These are phyloP conservation scores for Aporophyla nigra DNA, from an alignment of 2,888 invertebrate genomes.

Conservation along the genomic window DNA sequence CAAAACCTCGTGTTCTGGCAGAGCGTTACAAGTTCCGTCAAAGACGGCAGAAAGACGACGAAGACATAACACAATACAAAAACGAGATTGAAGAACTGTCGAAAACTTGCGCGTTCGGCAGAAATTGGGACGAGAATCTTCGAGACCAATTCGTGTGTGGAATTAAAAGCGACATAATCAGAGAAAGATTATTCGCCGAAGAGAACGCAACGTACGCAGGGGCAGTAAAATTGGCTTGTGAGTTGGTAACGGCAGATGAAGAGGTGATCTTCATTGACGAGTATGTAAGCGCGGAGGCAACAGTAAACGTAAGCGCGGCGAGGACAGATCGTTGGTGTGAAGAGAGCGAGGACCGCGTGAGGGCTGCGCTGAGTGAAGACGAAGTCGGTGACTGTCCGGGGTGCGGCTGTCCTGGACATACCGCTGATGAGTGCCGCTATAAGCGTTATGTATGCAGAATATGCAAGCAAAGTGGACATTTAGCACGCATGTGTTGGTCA, in stretches of 20 bases:
- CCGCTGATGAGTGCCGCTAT: neutral
- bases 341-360: neutral
- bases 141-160: neutral
- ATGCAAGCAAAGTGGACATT: neutral
- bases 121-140: neutral
- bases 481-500: too few species aligned
- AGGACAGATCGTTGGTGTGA: neutral
- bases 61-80: neutral
- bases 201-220: neutral
- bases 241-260: neutral
- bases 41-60: conserved; percentile 9
- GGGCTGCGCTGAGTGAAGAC: neutral
- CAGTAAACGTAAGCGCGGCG: neutral
- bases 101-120: neutral
- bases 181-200: neutral
- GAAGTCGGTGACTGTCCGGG: neutral
- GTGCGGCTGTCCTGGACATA: neutral
- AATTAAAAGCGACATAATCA: conserved; percentile 3
- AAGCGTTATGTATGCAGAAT: neutral
- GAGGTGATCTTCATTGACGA: neutral
- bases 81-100: neutral
- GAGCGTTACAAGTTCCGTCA: neutral
- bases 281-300: neutral
- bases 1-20: neutral
- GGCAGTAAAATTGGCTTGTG: neutral